Conservation (phyloP, 2,888 invertebrate species). For the Troides oblongomaculatus region DNA sequence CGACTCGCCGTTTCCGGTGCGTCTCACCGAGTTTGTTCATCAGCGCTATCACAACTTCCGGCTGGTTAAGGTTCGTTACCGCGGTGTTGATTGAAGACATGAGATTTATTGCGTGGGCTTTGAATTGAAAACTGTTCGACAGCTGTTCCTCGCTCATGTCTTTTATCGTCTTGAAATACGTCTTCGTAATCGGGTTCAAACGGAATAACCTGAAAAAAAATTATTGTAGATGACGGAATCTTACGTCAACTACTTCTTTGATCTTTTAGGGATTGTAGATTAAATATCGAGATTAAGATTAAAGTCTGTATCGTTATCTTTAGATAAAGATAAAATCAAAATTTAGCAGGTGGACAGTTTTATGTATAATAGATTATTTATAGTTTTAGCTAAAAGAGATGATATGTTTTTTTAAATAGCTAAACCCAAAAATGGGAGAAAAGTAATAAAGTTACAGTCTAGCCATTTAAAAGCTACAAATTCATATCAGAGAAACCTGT, state of each 20-base stretch:
- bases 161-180: constrained; percentile 47
- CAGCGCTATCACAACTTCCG: constrained; percentile 46
- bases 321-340: no score
- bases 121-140: constrained; percentile 40
- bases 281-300: no score
- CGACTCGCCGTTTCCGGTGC: constrained; percentile 41
- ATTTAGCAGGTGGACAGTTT: no score
- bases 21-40: constrained; percentile 51
- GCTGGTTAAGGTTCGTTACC: constrained; percentile 45
- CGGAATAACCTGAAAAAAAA: constrained; percentile 43
- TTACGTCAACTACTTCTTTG: background rate
- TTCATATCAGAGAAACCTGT: no score
- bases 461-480: no score
- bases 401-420: no score
- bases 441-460: no score
- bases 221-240: background rate
- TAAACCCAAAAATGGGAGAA: no score
- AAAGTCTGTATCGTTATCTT: no score
- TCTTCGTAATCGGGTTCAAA: constrained; percentile 43
- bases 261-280: background rate
- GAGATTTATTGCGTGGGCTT: constrained; percentile 51
- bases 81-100: constrained; percentile 47
- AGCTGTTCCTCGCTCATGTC: constrained; percentile 42
- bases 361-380: no score
- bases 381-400: no score